Conservation (phyloP, 2,888 invertebrate genomes). For the Calliphora vomitoria region DNA sequence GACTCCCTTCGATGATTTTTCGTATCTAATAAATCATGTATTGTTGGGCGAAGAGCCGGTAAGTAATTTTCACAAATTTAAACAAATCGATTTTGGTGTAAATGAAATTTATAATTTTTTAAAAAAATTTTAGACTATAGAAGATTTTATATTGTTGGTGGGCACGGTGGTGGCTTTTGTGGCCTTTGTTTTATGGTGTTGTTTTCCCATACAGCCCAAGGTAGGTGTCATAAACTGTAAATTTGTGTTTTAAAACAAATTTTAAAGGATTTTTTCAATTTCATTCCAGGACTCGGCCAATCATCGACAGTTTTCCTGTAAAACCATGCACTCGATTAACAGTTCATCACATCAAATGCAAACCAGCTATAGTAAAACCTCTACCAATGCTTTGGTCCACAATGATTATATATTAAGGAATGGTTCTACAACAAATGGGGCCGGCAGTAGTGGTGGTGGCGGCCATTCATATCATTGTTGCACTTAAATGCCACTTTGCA, state of each 20-base stretch:
- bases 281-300: slow-evolving; percentile 81
- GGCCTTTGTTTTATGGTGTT: slow-evolving; percentile 88
- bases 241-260: no score
- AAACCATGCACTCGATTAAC: slow-evolving; percentile 81
- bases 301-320: slow-evolving; percentile 84
- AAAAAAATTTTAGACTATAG: slow-evolving; percentile 85
- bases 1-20: slow-evolving; percentile 87
- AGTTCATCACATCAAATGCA: slow-evolving; percentile 74
- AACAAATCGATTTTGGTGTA: not conserved
- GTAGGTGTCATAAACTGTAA: slow-evolving; percentile 74
- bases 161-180: slow-evolving; percentile 88
- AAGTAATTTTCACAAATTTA: slow-evolving; percentile 78
- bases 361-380: slow-evolving; percentile 80
- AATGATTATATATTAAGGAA: slow-evolving; percentile 83
- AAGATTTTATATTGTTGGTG: slow-evolving; percentile 87
- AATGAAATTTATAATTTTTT: not conserved
- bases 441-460: slow-evolving; percentile 21
- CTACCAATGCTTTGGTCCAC: slow-evolving; percentile 80
- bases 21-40: slow-evolving; percentile 87
- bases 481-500: slow-evolving; percentile 78
- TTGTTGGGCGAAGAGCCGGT: slow-evolving; percentile 87
- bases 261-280: not conserved
- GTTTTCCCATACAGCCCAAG: slow-evolving; percentile 87
- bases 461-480: slow-evolving; percentile 83
- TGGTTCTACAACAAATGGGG: slow-evolving; percentile 65